phyloP scores from a whole-genome alignment of 1,140 invertebrate genomes.

The Nasonia giraulti region DNA sequence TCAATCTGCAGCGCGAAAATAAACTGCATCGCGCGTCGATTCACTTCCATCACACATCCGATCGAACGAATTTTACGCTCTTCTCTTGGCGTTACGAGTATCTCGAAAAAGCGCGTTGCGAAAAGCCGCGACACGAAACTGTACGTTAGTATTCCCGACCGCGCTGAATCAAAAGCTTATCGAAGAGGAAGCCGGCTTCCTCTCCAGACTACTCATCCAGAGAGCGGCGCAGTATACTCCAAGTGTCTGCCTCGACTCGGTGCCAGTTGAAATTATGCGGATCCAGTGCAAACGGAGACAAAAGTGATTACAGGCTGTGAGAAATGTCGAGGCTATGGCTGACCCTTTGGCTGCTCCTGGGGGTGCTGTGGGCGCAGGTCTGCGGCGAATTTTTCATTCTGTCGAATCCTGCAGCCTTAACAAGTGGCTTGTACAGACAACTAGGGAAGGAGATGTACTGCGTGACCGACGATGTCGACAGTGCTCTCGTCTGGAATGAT shows the following conservation, averaged over 20 bases:
- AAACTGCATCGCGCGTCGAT: too few species aligned
- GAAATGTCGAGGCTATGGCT: neutral
- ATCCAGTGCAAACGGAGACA: neutral
- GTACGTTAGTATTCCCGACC: too few species aligned
- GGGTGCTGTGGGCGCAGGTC: neutral
- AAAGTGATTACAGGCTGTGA: neutral
- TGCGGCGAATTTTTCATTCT: constrained; percentile 38
- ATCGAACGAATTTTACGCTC: too few species aligned
- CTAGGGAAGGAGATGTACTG: constrained; percentile 21
- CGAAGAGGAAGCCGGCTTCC: constrained; percentile 1
- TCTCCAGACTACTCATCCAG: neutral
- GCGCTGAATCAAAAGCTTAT: neutral
- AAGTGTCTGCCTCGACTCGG: neutral
- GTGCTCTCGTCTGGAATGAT: constrained; percentile 43
- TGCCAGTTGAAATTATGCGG: neutral
- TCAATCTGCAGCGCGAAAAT: too few species aligned
- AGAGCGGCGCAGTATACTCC: neutral
- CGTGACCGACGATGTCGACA: constrained; percentile 32
- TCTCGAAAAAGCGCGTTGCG: too few species aligned
- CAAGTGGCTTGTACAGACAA: neutral
- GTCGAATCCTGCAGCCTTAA: neutral
- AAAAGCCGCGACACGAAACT: too few species aligned
- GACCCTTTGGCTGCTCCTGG: neutral
- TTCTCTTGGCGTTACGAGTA: too few species aligned
- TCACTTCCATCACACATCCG: too few species aligned